Evolutionary conservation across 2,797 vertebrate genomes (phyloP).

Genomic region (Sarcophilus harrisii): DNA sequence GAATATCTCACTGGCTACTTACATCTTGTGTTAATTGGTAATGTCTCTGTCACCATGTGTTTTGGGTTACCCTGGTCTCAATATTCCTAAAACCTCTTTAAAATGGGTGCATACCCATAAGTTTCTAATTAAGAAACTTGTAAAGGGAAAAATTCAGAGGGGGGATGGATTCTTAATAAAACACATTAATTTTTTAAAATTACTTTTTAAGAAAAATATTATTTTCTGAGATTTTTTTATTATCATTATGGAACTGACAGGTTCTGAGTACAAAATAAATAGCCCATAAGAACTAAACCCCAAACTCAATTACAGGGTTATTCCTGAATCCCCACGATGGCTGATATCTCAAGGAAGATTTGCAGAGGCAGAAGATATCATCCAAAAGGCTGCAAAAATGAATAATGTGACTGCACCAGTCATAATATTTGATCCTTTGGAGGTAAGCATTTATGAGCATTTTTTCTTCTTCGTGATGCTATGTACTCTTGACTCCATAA

Average conservation of each 20-base stretch:
- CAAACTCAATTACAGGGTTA: constrained; percentile 86
- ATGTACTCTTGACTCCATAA: background rate
- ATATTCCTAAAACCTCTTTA: background rate
- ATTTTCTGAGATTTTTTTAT: background rate
- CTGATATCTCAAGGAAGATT: constrained; percentile 92
- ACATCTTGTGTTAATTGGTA: background rate
- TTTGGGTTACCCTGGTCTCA: background rate
- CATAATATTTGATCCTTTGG: constrained; percentile 84
- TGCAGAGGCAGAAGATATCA: constrained; percentile 90
- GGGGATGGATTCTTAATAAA: background rate
- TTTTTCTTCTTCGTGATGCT: constrained; percentile 5
- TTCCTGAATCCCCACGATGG: constrained; percentile 97
- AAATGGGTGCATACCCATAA: background rate
- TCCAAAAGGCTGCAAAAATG: constrained; percentile 90
- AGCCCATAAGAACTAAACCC: background rate
- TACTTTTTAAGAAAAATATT: constrained; percentile 8
- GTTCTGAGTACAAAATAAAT: background rate
- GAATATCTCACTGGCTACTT: background rate
- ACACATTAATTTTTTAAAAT: constrained; percentile 47
- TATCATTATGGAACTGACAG: background rate
- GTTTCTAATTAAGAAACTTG: background rate
- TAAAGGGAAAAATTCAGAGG: background rate
- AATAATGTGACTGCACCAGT: constrained; percentile 87
- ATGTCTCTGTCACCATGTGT: background rate
- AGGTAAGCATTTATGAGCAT: constrained; percentile 84